These are phyloP conservation scores for Balearica regulorum DNA, from an alignment of 2,797 vertebrate species.

Conservation along the genomic window DNA sequence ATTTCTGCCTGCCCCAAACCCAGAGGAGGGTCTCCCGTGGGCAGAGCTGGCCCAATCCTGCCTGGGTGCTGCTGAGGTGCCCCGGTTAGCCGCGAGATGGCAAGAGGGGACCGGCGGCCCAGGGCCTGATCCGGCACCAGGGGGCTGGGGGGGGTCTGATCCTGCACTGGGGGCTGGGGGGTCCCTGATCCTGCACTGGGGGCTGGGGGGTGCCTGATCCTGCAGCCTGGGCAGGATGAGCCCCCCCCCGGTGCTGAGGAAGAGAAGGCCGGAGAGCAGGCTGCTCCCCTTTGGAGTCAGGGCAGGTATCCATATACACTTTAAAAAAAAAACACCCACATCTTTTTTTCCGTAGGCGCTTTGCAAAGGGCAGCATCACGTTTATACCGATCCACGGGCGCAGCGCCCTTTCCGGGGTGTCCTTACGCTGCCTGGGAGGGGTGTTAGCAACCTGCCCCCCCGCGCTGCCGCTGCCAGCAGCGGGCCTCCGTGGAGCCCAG, in stretches of 20 bases:
- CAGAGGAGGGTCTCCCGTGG: not conserved
- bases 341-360: not conserved
- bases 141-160: not conserved
- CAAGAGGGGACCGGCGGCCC: not conserved
- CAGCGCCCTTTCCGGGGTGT: not conserved
- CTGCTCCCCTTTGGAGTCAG: not conserved
- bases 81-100: not conserved
- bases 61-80: not conserved
- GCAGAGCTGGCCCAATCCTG: no score
- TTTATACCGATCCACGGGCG: rapidly evolving
- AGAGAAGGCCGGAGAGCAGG: not conserved
- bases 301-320: not conserved
- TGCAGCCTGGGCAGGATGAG: not conserved
- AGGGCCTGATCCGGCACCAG: not conserved
- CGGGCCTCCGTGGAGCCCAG: not conserved
- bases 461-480: not conserved
- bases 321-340: no score
- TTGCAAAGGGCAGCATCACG: not conserved
- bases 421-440: not conserved
- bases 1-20: not conserved
- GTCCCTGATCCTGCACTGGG: not conserved
- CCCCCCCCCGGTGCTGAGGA: not conserved
- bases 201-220: no score
- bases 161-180: not conserved
- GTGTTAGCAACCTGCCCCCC: not conserved